phyloP scores from a whole-genome alignment of 2,113 vertebrate species.

The Eolophus roseicapilla region DNA sequence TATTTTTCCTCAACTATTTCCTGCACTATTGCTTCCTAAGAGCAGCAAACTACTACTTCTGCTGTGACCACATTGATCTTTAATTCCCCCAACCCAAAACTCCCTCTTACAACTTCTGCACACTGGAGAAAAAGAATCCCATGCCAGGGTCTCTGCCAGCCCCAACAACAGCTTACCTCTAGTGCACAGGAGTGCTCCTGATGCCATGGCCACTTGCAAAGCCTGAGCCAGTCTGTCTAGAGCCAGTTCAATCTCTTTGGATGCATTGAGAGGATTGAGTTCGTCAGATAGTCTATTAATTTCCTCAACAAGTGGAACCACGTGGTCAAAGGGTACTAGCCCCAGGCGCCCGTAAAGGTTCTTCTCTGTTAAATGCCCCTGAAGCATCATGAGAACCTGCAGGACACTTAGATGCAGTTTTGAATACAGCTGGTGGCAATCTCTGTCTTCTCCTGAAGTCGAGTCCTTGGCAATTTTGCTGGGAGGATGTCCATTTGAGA shows the following conservation, averaged over 20 bases:
- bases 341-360: conserved; percentile 91
- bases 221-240: conserved; percentile 94
- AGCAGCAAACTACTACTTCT: not conserved
- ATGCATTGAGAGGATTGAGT: conserved; percentile 80
- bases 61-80: not conserved
- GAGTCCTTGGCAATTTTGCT: conserved; percentile 67
- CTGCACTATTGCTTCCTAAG: not conserved
- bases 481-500: conserved; percentile 72
- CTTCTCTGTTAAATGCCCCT: conserved; percentile 90
- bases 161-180: conserved; percentile 75
- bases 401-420: conserved; percentile 93
- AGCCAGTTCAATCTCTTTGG: conserved; percentile 86
- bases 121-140: not conserved
- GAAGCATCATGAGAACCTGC: conserved; percentile 89
- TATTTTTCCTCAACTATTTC: not conserved
- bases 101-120: not conserved
- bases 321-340: conserved; percentile 87
- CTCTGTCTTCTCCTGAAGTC: conserved; percentile 24
- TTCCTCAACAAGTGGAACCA: conserved; percentile 88
- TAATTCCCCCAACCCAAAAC: not conserved
- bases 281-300: conserved; percentile 84
- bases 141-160: not conserved
- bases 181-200: conserved; percentile 89
- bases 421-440: conserved; percentile 83
- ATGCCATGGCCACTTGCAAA: conserved; percentile 93